A percentile compares a stretch with the other conserved stretches of the same genome.
Evolutionary conservation across 2,888 invertebrate species (phyloP).

Genomic region (Pantelozetes paolii): DNA sequence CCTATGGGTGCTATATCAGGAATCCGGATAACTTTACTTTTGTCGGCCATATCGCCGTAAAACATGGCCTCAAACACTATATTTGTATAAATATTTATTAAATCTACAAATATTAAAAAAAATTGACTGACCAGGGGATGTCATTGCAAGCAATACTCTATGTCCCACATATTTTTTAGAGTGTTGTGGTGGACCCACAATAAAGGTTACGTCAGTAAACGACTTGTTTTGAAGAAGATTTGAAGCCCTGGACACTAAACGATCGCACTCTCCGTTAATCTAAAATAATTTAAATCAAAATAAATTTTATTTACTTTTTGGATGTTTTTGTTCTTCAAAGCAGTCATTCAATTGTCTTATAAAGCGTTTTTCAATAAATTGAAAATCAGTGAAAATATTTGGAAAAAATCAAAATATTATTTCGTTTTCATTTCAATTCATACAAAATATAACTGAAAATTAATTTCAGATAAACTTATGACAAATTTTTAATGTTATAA

Average conservation of each 20-base stretch:
- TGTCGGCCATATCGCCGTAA: conserved; percentile 49
- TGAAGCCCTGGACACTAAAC: conserved; percentile 43
- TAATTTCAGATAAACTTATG: not conserved
- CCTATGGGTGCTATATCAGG: conserved; percentile 49
- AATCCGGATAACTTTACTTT: conserved; percentile 49
- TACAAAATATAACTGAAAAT: not conserved
- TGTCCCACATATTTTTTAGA: conserved; percentile 49
- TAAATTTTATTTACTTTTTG: not conserved
- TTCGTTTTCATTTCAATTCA: not conserved
- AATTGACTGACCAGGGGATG: conserved; percentile 43
- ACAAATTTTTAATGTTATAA: conserved; percentile 19
- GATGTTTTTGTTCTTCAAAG: not conserved
- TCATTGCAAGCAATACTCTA: conserved; percentile 49
- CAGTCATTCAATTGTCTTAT: not conserved
- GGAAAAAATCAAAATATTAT: not conserved
- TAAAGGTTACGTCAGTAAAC: conserved; percentile 49
- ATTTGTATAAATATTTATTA: too few species aligned
- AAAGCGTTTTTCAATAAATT: not conserved
- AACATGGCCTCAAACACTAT: conserved; percentile 49
- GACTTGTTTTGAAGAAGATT: conserved; percentile 49
- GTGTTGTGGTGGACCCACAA: conserved; percentile 49
- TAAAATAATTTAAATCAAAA: not conserved
- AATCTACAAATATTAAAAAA: not conserved
- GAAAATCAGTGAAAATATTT: not conserved
- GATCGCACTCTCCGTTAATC: conserved; percentile 43